Evolutionary conservation across 2,113 vertebrate genomes (phyloP), one percentile per base, ranked within the genome.

Genomic region (Pomatostomus ruficeps): DNA sequence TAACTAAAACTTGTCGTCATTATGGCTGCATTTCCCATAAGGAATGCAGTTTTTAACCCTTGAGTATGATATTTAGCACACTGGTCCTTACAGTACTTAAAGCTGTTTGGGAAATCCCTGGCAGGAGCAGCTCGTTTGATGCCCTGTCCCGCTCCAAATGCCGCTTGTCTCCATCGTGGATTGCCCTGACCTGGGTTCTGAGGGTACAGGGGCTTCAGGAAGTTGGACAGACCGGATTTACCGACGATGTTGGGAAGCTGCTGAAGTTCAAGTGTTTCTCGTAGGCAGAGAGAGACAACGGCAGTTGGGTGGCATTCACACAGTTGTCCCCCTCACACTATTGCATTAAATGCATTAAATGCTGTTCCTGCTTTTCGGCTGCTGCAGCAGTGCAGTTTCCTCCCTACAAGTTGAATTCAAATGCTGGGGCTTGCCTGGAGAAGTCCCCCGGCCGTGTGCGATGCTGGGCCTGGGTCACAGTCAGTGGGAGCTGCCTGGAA

Each of bases 381-480:
- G 25, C 29, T 66, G 7, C 7, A 16, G 46, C 43, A 45, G 54
- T 24, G 10, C 48, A 65, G 11, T 57, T 72, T 57, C 22, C 33
- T 92, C 72, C 52, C 15, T 65, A 0, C 12, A 35, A 40, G 22
- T 14, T n/a, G 38, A 79, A 40, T 6, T 20, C 6, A 49, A 42
- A 40, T 1, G 2, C 35, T 3, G 2, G 17, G 29, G 7, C 12
- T 14, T 22, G 19, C 6, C 29, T 57, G 61, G 11, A 24, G 36
- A 29, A 45, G 14, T 48, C 16, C 40, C 36, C 26, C 3, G 1
- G 38, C 28, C 0, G 0, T 6, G 38, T 71, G 16, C 29, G 55
- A 4, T 35, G 5, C 48, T 42, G 38, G 2, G 1, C 5, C 17
- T 59, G 48, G 28, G 26, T 8, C 65, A 7, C 1, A 0, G 46